A percentile compares a stretch with the other conserved stretches of the same genome.
These are phyloP conservation scores for Chelon labrosus DNA, from an alignment of 2,797 vertebrate species.

Conservation along the genomic window DNA sequence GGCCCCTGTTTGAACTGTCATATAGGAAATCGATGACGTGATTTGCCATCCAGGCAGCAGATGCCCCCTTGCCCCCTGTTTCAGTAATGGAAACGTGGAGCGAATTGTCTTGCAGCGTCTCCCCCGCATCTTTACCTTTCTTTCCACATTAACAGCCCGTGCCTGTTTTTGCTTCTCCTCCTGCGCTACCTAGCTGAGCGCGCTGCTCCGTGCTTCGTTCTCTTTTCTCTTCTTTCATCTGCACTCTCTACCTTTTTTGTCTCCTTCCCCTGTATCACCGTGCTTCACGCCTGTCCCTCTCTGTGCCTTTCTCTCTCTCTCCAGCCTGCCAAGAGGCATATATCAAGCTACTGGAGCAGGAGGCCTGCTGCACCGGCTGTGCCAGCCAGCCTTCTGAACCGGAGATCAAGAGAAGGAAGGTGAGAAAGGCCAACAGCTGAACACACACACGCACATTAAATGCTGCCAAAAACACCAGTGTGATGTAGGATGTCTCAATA, in stretches of 20 bases:
- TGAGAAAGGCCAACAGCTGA: slow-evolving; percentile 64
- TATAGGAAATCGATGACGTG: slow-evolving; percentile 76
- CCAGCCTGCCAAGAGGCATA: slow-evolving; percentile 96
- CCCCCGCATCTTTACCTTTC: slow-evolving; percentile 31
- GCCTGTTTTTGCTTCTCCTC: slow-evolving; percentile 14
- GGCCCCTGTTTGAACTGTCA: slow-evolving; percentile 53
- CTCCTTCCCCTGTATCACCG: slow-evolving; percentile 16
- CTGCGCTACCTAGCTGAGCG: slow-evolving; percentile 6
- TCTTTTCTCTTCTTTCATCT: slow-evolving; percentile 29
- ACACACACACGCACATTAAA: slow-evolving; percentile 10
- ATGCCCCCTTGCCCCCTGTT: slow-evolving; percentile 44
- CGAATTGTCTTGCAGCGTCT: slow-evolving; percentile 25
- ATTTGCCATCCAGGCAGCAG: slow-evolving; percentile 68
- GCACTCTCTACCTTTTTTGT: slow-evolving; percentile 4
- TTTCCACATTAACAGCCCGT: slow-evolving; percentile 28
- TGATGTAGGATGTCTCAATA: slow-evolving; percentile 8
- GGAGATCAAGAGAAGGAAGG: slow-evolving; percentile 90
- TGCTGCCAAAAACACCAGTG: not conserved
- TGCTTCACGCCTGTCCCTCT: slow-evolving; percentile 17
- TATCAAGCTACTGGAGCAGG: slow-evolving; percentile 87
- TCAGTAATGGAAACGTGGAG: slow-evolving; percentile 29
- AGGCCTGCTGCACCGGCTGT: slow-evolving; percentile 92
- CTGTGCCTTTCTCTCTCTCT: slow-evolving; percentile 24
- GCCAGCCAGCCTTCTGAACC: slow-evolving; percentile 88
- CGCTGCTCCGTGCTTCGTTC: slow-evolving; percentile 5